These are phyloP conservation scores for Sardina pilchardus DNA, from an alignment of 2,113 vertebrate species.

Conservation along the genomic window DNA sequence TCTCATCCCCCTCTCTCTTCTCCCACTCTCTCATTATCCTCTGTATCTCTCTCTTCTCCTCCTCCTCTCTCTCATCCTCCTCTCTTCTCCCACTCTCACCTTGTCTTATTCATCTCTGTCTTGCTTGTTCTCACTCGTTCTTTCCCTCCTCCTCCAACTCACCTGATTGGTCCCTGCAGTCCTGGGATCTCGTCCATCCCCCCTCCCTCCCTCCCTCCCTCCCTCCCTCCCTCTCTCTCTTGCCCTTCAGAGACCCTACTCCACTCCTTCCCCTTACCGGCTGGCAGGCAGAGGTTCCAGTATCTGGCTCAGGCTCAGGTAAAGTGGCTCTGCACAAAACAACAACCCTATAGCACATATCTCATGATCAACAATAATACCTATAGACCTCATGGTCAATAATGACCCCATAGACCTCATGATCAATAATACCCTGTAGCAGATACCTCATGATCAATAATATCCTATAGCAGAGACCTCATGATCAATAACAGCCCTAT, in stretches of 20 bases:
- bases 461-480: too few relatives aligned
- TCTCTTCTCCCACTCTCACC: too few relatives aligned
- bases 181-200: not conserved
- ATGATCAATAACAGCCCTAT: not conserved
- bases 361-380: too few relatives aligned
- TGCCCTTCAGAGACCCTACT: too few relatives aligned
- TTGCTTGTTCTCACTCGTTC: not conserved
- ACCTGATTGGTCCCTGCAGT: not conserved
- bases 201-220: not conserved
- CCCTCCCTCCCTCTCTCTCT: not conserved
- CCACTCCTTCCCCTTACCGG: not conserved
- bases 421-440: too few relatives aligned
- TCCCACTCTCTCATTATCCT: not conserved
- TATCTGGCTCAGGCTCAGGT: not conserved
- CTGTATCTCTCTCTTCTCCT: too few relatives aligned
- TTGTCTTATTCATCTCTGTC: too few relatives aligned
- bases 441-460: too few relatives aligned
- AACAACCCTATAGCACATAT: too few relatives aligned
- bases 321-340: not conserved
- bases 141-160: not conserved
- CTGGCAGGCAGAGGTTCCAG: not conserved
- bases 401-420: too few relatives aligned
- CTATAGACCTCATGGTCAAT: too few relatives aligned
- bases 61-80: not conserved
- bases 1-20: too few relatives aligned